Evolutionary conservation across 2,888 invertebrate species (phyloP), one percentile per base, ranked within the genome.

Genomic region (Sminthurinus aureus): DNA sequence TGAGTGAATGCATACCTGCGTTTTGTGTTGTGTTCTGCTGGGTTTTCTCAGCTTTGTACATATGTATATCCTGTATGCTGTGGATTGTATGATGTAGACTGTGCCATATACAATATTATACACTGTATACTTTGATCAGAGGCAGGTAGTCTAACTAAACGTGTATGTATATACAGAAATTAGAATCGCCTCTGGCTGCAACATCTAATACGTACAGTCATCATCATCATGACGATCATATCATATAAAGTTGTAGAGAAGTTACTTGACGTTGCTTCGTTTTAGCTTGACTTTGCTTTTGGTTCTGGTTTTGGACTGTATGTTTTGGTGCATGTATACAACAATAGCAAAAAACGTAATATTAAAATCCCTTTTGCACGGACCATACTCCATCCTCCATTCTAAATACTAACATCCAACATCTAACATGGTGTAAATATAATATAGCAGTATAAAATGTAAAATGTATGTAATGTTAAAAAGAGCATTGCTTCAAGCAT

Each of bases 1-100:
- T 78, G 78, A 78, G 78, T 78, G 78, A 64, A 58, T 77, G 58
- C 77, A 52, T 38, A 38, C 38, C 38, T 38, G 38, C 20, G 15
- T 78, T 75, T 12, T 2, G 18, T 58, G 9, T 58, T 52, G 52
- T 52, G 8, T n/a, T n/a, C 52, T 52, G 4, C 13, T 58, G 15
- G 58, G 38, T 38, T 38, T 38, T 38, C 38, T 38, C 6, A n/a
- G n/a, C n/a, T n/a, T n/a, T n/a, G n/a, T n/a, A n/a, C 52, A 52
- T 8, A 11, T 58, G 15, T 58, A 58, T 58, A 58, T 58, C 58
- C 58, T 58, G 13, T 11, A 38, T 38, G 6, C 6, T 38, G 38
- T 6, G 6, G 1, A 38, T 38, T 38, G 38, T 38, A 38, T 38
- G n/a, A n/a, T n/a, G n/a, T n/a, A n/a, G n/a, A n/a, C n/a, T n/a